phyloP scores from a whole-genome alignment of 2,113 vertebrate genomes.

The mouse (Mus musculus) region DNA sequence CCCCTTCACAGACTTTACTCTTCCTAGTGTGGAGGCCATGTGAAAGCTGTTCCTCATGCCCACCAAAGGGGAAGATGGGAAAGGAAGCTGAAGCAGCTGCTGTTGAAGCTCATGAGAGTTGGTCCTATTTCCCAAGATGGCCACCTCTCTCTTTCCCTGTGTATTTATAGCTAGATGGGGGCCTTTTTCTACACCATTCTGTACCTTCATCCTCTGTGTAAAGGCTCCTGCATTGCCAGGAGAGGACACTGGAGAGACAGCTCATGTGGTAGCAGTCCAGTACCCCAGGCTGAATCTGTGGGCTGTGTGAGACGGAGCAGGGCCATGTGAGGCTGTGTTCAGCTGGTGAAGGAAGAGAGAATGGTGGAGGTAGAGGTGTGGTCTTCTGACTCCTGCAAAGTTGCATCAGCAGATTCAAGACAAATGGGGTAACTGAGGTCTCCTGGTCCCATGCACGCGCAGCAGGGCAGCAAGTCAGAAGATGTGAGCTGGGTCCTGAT shows the following conservation, averaged over 20 bases:
- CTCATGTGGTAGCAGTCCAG: neutral
- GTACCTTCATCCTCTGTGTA: neutral
- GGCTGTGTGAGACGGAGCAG: neutral
- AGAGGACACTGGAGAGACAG: neutral
- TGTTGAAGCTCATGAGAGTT: neutral
- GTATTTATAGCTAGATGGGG: neutral
- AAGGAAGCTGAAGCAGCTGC: neutral
- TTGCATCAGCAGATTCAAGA: neutral
- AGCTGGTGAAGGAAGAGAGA: neutral
- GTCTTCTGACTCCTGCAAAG: neutral
- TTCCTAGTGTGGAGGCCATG: neutral
- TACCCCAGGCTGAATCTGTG: neutral
- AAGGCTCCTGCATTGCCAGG: neutral
- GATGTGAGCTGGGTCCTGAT: neutral
- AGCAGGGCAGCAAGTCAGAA: neutral
- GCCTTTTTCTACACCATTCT: neutral
- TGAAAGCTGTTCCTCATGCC: neutral
- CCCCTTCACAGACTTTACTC: slow-evolving; percentile 50
- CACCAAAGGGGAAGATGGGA: neutral
- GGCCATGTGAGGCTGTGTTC: neutral
- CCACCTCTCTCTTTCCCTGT: neutral
- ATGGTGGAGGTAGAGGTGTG: neutral
- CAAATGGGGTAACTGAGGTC: neutral
- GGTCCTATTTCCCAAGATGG: neutral
- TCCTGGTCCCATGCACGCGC: neutral